Conservation (phyloP, 1,140 invertebrate species). For the Aporrectodea caliginosa region DNA sequence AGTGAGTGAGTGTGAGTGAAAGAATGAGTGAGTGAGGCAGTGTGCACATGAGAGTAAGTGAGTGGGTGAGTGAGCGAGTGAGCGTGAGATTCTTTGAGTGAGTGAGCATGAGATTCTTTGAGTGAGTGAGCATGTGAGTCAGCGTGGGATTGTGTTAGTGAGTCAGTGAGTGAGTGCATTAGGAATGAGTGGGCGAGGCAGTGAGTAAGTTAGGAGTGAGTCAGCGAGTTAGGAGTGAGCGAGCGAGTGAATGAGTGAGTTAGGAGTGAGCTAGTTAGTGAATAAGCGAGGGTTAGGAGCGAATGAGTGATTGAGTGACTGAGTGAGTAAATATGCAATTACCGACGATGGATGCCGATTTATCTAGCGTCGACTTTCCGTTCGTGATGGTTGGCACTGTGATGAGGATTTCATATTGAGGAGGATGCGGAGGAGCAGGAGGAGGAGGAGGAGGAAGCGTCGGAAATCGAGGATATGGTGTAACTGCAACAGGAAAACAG, state of each 20-base stretch:
- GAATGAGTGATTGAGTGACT: neutral
- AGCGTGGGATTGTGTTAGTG: neutral
- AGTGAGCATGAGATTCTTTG: neutral
- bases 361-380: neutral
- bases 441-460: neutral
- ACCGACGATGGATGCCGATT: neutral
- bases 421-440: neutral
- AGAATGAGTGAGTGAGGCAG: neutral
- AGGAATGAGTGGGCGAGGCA: neutral
- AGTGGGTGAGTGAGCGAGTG: neutral
- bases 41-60: neutral
- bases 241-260: neutral
- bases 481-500: neutral
- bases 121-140: neutral
- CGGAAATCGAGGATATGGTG: neutral
- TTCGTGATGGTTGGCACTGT: neutral
- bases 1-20: neutral
- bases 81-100: neutral
- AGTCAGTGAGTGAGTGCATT: neutral
- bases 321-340: neutral
- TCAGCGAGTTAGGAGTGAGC: neutral
- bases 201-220: no score
- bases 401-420: neutral
- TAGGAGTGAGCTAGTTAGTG: neutral
- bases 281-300: neutral